These are phyloP conservation scores for Syngnathoides biaculeatus DNA, from an alignment of 2,113 vertebrate species.

Conservation along the genomic window DNA sequence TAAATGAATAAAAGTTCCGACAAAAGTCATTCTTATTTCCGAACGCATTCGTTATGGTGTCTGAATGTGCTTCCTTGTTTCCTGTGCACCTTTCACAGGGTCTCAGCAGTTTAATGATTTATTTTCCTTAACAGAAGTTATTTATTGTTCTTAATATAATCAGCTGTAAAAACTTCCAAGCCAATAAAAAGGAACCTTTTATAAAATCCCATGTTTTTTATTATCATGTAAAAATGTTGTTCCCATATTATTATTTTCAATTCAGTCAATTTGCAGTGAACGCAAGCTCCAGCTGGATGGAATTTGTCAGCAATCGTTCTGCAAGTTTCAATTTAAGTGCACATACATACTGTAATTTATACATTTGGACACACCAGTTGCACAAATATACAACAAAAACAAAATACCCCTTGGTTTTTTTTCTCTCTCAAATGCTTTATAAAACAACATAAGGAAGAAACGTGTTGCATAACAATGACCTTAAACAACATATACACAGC, in stretches of 20 bases:
- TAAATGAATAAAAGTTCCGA: conserved; percentile 51
- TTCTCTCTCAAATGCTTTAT: conserved; percentile 15
- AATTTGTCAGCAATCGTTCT: background rate
- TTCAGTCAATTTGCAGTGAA: background rate
- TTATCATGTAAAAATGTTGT: conserved; percentile 45
- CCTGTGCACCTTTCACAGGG: conserved; percentile 60
- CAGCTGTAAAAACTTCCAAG: conserved; percentile 68
- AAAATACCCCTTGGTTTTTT: conserved; percentile 8
- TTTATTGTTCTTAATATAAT: conserved; percentile 76
- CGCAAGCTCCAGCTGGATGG: background rate
- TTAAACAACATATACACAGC: conserved; percentile 18
- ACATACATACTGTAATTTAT: background rate
- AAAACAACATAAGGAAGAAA: conserved; percentile 11
- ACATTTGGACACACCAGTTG: background rate
- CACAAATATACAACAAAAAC: background rate
- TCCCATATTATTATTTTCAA: background rate
- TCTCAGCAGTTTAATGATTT: conserved; percentile 45
- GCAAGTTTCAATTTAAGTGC: background rate
- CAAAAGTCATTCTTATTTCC: conserved; percentile 40
- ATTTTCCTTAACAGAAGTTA: conserved; percentile 70
- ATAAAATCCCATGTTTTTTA: conserved; percentile 72
- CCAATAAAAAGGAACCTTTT: conserved; percentile 79
- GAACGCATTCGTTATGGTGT: conserved; percentile 36
- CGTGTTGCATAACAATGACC: conserved; percentile 10
- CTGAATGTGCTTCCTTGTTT: conserved; percentile 56